These are phyloP conservation scores for Psittacula derbiana DNA, from an alignment of 2,797 vertebrate species.

Conservation along the genomic window DNA sequence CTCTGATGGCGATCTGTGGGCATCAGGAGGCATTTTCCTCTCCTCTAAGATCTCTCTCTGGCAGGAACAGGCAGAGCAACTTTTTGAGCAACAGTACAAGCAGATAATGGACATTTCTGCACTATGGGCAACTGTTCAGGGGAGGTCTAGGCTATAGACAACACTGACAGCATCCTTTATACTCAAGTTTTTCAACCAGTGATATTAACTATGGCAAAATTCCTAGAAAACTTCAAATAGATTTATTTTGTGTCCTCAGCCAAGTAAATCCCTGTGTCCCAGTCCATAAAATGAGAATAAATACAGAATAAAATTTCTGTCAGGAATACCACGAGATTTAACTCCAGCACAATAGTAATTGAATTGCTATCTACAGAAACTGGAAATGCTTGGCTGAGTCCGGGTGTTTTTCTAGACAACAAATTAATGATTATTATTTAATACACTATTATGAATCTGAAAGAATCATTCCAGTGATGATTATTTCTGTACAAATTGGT, in stretches of 20 bases:
- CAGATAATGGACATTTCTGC: not conserved
- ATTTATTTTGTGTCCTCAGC: not conserved
- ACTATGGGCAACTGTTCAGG: not conserved
- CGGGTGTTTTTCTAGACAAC: not conserved
- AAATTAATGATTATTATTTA: not conserved
- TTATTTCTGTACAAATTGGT: not conserved
- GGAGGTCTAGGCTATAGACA: not conserved
- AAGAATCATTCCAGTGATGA: not conserved
- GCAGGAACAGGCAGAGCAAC: not conserved
- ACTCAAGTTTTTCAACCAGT: not conserved
- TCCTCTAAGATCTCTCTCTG: not conserved
- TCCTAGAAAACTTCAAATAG: not conserved
- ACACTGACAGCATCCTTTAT: not conserved
- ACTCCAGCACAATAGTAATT: not conserved
- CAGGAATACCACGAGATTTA: not conserved
- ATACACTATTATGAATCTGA: not conserved
- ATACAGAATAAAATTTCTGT: not conserved
- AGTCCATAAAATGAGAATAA: not conserved
- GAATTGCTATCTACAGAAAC: not conserved
- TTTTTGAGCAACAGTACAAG: not conserved
- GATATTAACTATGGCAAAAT: not conserved
- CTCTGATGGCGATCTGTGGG: fast-evolving
- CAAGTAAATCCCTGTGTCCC: not conserved
- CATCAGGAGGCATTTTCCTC: not conserved
- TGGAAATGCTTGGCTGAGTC: not conserved